A percentile compares a stretch with the other conserved stretches of the same genome.
phyloP scores from a whole-genome alignment of 2,888 invertebrate species.

The Sycophila texana region DNA sequence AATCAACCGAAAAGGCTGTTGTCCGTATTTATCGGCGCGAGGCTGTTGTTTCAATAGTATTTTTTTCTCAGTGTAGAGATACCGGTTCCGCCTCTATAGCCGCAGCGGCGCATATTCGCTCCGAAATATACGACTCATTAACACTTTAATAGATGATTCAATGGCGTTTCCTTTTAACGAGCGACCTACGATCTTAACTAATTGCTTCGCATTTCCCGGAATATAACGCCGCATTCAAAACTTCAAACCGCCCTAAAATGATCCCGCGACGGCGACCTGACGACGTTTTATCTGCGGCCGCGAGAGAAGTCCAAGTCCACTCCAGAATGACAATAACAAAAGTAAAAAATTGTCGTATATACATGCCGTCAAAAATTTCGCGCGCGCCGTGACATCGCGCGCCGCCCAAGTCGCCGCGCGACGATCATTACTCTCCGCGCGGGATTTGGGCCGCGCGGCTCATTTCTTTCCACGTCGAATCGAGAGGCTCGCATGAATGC shows the following conservation, averaged over 20 bases:
- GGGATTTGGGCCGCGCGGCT: conserved; percentile 35
- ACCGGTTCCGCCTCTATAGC: too few relatives aligned
- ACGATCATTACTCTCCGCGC: conserved; percentile 23
- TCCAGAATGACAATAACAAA: background rate
- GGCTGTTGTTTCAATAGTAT: too few relatives aligned
- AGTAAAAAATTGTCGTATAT: background rate
- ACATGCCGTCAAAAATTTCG: background rate
- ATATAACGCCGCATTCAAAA: background rate
- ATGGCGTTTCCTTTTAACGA: background rate
- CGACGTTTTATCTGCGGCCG: background rate
- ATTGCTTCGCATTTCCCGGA: too few relatives aligned
- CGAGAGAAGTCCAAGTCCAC: background rate
- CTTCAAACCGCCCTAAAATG: conserved; percentile 13
- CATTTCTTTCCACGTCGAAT: conserved; percentile 7
- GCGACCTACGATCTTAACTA: background rate
- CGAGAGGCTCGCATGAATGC: background rate
- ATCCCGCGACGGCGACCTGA: background rate
- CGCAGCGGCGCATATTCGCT: too few relatives aligned
- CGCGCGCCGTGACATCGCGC: background rate
- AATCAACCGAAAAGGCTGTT: too few relatives aligned
- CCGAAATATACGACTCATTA: too few relatives aligned
- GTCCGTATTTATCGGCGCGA: too few relatives aligned
- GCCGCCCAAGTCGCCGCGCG: conserved; percentile 8
- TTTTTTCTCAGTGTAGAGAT: too few relatives aligned
- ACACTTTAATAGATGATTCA: too few relatives aligned